Base-by-base conservation (phyloP, 1,140 invertebrate species). In the Antheraea pernyi region DNA sequence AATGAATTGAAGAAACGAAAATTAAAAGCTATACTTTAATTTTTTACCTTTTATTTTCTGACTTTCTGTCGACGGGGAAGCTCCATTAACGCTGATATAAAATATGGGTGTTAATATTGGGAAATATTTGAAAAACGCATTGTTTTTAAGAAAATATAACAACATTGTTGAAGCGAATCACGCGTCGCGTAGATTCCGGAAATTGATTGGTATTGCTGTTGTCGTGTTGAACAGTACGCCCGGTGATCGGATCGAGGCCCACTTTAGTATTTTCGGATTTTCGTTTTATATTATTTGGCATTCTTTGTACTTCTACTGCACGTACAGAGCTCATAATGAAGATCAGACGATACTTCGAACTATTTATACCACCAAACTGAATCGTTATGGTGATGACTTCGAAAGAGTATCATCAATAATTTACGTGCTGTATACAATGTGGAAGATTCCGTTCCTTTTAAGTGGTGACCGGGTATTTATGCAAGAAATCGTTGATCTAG, bases 301-400 rank as follows among this genome's bases (percentile, higher is more conserved):
- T 65, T 60, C 46, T 46, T 6, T 81, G 11, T 89, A 82, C 67
- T 76, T 79, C 37, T 87, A 74, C 68, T 83, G 72, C n/a, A 74
- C 59, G 16, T 83, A 63, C 75, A 77, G 67, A 59, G 75, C 68
- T 64, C 75, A 67, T 58, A 18, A 19, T 7, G 68, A 81, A 60
- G 81, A 84, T 19, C 80, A 87, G 63, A 83, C 82, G 0, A 79
- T 90, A 19, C 19, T 88, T 16, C 74, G 84, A 18, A 67, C 68
- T 8, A 62, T 88, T 10, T 87, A 82, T 19, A 70, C 82, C n/a
- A 88, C 86, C 0, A 84, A 80, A 74, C 69, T 88, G 19, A 72
- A 84, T 68, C 77, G 77, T 9, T 90, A 90, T 59, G 86, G 86
- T 0, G 88, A 90, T 65, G 71, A 77, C n/a, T 76, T 77, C 30